A percentile compares a stretch with the other conserved stretches of the same genome.
Conservation (phyloP, 1,140 invertebrate genomes). For the Ruditapes philippinarum region DNA sequence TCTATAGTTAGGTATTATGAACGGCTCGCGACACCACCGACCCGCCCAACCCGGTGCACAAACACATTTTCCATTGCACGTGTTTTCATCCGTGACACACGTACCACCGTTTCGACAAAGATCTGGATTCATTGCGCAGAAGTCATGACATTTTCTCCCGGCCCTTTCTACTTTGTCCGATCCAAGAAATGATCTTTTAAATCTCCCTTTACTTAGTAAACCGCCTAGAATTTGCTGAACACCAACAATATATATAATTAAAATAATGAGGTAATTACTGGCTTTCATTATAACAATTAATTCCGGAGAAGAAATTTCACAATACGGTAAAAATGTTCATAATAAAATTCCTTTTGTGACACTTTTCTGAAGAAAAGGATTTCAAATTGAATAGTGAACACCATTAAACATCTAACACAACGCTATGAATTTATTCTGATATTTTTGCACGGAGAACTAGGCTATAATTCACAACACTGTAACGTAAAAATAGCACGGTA, state of each 20-base stretch:
- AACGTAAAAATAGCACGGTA: neutral
- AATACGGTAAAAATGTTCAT: too few relatives aligned
- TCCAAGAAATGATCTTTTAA: neutral
- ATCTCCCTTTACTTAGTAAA: neutral
- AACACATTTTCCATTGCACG: slow-evolving; percentile 36
- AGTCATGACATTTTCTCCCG: slow-evolving; percentile 59
- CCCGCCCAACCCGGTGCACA: slow-evolving; percentile 55
- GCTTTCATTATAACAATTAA: too few relatives aligned
- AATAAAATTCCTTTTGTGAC: too few relatives aligned
- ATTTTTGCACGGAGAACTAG: neutral
- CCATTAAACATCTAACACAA: neutral
- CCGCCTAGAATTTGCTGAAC: neutral
- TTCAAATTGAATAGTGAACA: too few relatives aligned
- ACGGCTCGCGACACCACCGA: slow-evolving; percentile 26
- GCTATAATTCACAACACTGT: neutral
- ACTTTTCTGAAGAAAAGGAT: too few relatives aligned
- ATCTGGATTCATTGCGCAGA: slow-evolving; percentile 30
- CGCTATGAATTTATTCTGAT: neutral
- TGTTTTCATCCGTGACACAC: slow-evolving; percentile 45
- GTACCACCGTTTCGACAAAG: slow-evolving; percentile 56
- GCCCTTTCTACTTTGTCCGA: neutral
- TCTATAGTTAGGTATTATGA: neutral
- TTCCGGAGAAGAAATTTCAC: too few relatives aligned
- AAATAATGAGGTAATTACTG: too few relatives aligned
- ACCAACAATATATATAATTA: neutral